Evolutionary conservation across 37 sponge, comb jelly and placozoan genomes (phyloP).

Genomic region (Aphrocallistes beatrix): DNA sequence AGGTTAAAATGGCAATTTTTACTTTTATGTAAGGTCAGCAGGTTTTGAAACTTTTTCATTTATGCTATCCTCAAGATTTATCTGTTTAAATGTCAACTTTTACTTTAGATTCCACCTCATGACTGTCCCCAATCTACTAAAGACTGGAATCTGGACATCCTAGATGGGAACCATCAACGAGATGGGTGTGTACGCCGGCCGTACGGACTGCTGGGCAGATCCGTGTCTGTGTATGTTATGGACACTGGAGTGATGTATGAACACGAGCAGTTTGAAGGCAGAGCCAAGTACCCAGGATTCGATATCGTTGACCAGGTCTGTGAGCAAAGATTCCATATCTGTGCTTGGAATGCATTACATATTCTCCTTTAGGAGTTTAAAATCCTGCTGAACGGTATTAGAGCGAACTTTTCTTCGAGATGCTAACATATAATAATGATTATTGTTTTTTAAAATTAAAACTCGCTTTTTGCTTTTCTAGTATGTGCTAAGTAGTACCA

Average conservation of each 20-base stretch:
- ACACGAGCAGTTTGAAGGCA: slow-evolving; percentile 37
- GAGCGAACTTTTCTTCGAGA: too few relatives aligned
- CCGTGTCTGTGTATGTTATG: slow-evolving; percentile 59
- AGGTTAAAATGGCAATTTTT: too few relatives aligned
- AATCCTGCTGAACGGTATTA: too few relatives aligned
- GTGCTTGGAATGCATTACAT: neutral
- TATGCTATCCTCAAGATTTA: too few relatives aligned
- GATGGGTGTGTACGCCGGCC: slow-evolving; percentile 25
- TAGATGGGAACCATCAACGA: slow-evolving; percentile 24
- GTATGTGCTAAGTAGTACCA: too few relatives aligned
- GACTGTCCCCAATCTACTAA: neutral
- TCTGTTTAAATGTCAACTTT: neutral
- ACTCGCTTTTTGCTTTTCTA: too few relatives aligned
- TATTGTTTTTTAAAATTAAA: too few relatives aligned
- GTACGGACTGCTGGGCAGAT: slow-evolving; percentile 45
- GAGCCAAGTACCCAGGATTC: slow-evolving; percentile 10
- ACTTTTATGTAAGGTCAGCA: too few relatives aligned
- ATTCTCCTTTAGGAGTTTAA: neutral
- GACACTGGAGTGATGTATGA: slow-evolving; percentile 48
- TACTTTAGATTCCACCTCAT: neutral
- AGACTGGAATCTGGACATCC: slow-evolving; percentile 48
- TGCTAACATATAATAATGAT: too few relatives aligned
- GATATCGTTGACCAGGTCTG: neutral
- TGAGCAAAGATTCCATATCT: neutral
- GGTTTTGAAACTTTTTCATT: too few relatives aligned